A percentile compares a stretch with the other conserved stretches of the same genome.
These are phyloP conservation scores for Morone chrysops DNA, from an alignment of 2,113 vertebrate genomes.

Conservation along the genomic window DNA sequence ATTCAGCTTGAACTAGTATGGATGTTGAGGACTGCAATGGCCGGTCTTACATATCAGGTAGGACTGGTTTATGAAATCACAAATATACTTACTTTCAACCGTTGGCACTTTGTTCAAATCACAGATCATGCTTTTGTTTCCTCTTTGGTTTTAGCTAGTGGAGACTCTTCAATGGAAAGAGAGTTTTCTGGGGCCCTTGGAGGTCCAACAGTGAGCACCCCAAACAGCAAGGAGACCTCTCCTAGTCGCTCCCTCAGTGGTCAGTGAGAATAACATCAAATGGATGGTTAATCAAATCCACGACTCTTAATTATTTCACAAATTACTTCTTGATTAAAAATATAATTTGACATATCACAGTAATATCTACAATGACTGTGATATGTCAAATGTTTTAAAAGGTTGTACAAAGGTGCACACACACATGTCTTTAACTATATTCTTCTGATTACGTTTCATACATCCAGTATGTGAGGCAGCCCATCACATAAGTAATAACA, in stretches of 20 bases:
- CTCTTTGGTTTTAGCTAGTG: conserved; percentile 84
- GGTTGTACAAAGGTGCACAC: not conserved
- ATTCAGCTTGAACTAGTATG: conserved; percentile 88
- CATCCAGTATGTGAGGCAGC: not conserved
- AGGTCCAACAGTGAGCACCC: conserved; percentile 94
- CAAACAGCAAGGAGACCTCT: conserved; percentile 95
- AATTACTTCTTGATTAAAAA: conserved; percentile 2
- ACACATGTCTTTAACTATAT: not conserved
- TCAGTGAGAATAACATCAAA: conserved; percentile 79
- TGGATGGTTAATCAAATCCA: not conserved
- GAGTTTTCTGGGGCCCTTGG: conserved; percentile 93
- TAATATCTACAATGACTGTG: not conserved
- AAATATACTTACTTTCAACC: not conserved
- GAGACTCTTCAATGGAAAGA: conserved; percentile 96
- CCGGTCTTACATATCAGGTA: conserved; percentile 92
- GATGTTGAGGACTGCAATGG: conserved; percentile 96
- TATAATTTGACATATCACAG: not conserved
- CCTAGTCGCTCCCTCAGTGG: conserved; percentile 95
- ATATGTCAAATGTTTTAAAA: conserved; percentile 1
- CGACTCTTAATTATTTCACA: not conserved
- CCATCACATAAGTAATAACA: not conserved
- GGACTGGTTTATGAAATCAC: conserved; percentile 1
- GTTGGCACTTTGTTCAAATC: not conserved
- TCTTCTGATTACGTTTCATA: not conserved
- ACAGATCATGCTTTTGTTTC: conserved; percentile 18